Conservation (phyloP, 2,888 invertebrate genomes). For the Orchestes rusci region DNA sequence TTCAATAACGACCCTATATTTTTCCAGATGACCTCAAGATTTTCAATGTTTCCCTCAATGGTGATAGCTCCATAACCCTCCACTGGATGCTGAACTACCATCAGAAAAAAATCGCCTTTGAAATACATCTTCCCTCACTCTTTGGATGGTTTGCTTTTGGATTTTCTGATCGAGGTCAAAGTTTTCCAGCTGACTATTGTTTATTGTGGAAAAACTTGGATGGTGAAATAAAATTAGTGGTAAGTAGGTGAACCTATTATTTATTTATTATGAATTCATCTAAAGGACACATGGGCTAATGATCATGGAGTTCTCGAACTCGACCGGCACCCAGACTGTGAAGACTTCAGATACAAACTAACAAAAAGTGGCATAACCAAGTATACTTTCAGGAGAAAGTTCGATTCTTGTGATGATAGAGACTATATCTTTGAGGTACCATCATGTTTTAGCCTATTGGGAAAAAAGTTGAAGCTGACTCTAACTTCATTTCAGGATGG, state of each 20-base stretch:
- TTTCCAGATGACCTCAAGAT: conserved; percentile 29
- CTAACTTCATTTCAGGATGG: conserved; percentile 58
- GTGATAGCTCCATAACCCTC: conserved; percentile 39
- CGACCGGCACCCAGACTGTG: conserved; percentile 71
- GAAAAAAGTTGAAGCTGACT: too few species aligned
- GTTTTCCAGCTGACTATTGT: conserved; percentile 72
- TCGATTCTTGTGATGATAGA: conserved; percentile 76
- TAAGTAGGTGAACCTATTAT: conserved; percentile 28
- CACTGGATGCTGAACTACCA: conserved; percentile 48
- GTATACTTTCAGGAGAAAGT: conserved; percentile 68
- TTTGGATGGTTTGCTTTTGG: conserved; percentile 75
- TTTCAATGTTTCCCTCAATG: conserved; percentile 42
- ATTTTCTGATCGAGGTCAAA: conserved; percentile 74
- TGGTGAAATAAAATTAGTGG: conserved; percentile 51
- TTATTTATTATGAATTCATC: conserved; percentile 1
- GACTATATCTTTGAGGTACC: conserved; percentile 70
- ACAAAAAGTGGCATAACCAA: conserved; percentile 51
- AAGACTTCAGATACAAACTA: conserved; percentile 47
- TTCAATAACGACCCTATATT: too few species aligned
- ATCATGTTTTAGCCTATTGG: too few species aligned
- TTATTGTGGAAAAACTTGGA: conserved; percentile 70
- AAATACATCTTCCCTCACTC: conserved; percentile 47
- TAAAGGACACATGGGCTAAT: conserved; percentile 67
- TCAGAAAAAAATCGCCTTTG: conserved; percentile 43
- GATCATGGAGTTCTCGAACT: conserved; percentile 56